Evolutionary conservation across 2,888 invertebrate species (phyloP).

Genomic region (Exephanes ischioxanthus): DNA sequence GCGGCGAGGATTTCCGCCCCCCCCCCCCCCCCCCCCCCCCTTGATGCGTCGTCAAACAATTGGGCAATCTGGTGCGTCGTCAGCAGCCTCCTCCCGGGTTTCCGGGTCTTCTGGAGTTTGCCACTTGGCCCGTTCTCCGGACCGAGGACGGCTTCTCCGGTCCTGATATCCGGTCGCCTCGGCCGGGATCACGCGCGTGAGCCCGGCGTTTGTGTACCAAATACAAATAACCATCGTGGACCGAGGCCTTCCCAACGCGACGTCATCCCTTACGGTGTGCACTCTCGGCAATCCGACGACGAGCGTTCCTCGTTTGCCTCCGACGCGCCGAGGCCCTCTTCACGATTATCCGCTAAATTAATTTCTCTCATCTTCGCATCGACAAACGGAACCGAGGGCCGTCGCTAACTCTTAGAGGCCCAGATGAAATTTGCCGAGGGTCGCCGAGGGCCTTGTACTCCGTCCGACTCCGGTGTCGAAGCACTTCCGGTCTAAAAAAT

Average conservation of each 20-base stretch:
- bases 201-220: constrained; percentile 75
- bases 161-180: constrained; percentile 35
- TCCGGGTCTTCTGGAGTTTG: constrained; percentile 31
- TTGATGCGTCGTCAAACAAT: constrained; percentile 57
- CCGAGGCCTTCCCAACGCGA: constrained; percentile 14
- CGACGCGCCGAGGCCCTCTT: constrained; percentile 67
- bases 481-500: no score
- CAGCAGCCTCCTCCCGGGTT: constrained; percentile 15
- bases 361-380: constrained; percentile 76
- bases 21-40: background rate
- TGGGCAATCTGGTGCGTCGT: constrained; percentile 62
- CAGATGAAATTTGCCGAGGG: no score
- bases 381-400: constrained; percentile 19
- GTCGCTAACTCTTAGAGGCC: background rate
- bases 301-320: background rate
- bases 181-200: constrained; percentile 59
- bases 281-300: constrained; percentile 13
- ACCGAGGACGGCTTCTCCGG: constrained; percentile 20
- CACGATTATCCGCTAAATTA: constrained; percentile 82
- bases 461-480: no score
- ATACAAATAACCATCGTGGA: constrained; percentile 78
- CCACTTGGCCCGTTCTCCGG: constrained; percentile 14
- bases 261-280: constrained; percentile 18
- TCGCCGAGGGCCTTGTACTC: no score
- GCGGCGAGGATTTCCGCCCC: constrained; percentile 31